Percentiles rank a stretch among this genome's conserved stretches.
Conservation (phyloP, 2,888 invertebrate species). For the Aplocera efformata region DNA sequence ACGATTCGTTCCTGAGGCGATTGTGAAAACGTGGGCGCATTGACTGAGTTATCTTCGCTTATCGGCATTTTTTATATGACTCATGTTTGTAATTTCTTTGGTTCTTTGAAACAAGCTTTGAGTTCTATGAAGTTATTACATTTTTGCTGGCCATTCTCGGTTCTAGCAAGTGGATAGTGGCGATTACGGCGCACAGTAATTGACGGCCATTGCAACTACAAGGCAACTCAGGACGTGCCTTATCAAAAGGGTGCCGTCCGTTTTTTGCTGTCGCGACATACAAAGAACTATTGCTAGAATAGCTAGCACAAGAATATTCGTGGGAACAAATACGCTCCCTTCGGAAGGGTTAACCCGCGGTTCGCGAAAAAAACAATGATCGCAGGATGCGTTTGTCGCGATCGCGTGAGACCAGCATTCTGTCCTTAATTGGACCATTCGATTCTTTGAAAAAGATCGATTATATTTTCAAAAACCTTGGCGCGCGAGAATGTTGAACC, state of each 20-base stretch:
- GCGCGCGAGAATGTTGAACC: constrained; percentile 7
- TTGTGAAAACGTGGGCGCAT: too few relatives aligned
- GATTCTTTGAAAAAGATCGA: constrained; percentile 23
- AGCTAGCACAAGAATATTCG: constrained; percentile 43
- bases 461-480: neutral
- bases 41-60: too few relatives aligned
- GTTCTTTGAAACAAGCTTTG: too few relatives aligned
- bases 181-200: constrained; percentile 31
- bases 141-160: too few relatives aligned
- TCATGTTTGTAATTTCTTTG: too few relatives aligned
- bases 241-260: constrained; percentile 46
- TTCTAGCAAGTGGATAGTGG: constrained; percentile 1
- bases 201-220: constrained; percentile 36
- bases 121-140: too few relatives aligned
- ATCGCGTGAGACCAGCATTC: constrained; percentile 41
- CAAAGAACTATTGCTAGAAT: constrained; percentile 35
- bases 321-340: constrained; percentile 39
- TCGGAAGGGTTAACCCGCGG: constrained; percentile 42
- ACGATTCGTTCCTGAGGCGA: too few relatives aligned
- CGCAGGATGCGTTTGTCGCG: constrained; percentile 20
- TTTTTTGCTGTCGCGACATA: constrained; percentile 41
- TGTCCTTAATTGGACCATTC: constrained; percentile 39
- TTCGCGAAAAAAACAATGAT: constrained; percentile 32
- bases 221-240: constrained; percentile 51
- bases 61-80: too few relatives aligned